These are phyloP conservation scores for Takifugu flavidus DNA, from an alignment of 2,113 vertebrate species.

Conservation along the genomic window DNA sequence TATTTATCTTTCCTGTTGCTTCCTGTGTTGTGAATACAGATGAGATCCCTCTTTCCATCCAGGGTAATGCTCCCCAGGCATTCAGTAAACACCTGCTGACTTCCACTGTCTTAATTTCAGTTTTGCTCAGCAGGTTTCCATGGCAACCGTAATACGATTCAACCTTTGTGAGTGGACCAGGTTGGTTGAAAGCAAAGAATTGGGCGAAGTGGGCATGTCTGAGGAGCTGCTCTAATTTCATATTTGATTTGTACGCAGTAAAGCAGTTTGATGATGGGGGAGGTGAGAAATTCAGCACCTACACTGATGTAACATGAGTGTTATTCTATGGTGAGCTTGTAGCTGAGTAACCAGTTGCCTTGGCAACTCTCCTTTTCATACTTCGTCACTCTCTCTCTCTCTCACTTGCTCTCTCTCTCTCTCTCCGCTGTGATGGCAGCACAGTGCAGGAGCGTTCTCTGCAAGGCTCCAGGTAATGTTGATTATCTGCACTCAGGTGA, in stretches of 20 bases:
- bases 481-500: constrained; percentile 17
- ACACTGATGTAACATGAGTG: constrained; percentile 58
- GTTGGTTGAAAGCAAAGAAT: constrained; percentile 28
- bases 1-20: constrained; percentile 50
- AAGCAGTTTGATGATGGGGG: constrained; percentile 30
- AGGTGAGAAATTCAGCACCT: constrained; percentile 42
- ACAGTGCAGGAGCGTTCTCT: constrained; percentile 44
- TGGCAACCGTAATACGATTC: constrained; percentile 65
- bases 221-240: constrained; percentile 3
- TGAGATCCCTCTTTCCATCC: constrained; percentile 60
- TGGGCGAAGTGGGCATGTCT: too few species aligned
- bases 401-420: constrained; percentile 18
- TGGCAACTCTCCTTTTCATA: constrained; percentile 52
- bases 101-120: constrained; percentile 54
- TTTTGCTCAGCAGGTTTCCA: constrained; percentile 58
- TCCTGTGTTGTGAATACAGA: constrained; percentile 55
- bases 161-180: constrained; percentile 39
- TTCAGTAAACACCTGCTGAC: constrained; percentile 31
- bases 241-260: background rate
- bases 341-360: constrained; percentile 69
- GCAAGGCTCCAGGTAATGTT: constrained; percentile 36
- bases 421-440: constrained; percentile 35
- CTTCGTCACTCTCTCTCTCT: constrained; percentile 13
- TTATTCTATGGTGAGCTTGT: constrained; percentile 56
- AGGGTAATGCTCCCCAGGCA: constrained; percentile 55